Evolutionary conservation across 1,140 invertebrate genomes (phyloP), one percentile per base, ranked within the genome.

Genomic region (Chironomus striatipennis): DNA sequence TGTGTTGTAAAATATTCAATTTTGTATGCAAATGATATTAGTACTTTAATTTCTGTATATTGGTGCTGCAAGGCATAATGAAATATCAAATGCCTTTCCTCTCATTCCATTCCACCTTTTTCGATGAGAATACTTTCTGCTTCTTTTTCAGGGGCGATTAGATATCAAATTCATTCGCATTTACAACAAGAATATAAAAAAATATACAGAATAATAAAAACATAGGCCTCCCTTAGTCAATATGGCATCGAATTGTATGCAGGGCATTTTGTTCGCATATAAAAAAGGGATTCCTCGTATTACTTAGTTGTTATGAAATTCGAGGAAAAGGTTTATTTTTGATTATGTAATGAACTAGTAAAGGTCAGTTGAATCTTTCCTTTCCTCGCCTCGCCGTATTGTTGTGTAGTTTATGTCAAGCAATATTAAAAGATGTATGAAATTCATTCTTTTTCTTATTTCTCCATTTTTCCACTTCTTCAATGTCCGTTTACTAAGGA

Each of bases 1-100:
- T 57, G 47, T 57, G 47, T 57, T 57, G 47, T 57, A 57, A 57
- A 57, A 57, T 57, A 57, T 57, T 57, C 47, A 57, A 57, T 57
- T 57, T 57, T 10, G 47, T 57, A 57, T 57, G 47, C 47, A 57
- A 57, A 57, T 57, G 8, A 57, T 57, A 57, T 57, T 57, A 57
- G 47, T 57, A n/a, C 47, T 57, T 57, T 57, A 57, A 57, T 57
- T 57, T 57, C 47, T 57, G 24, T 34, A 57, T 57, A 57, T 57
- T 57, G 47, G n/a, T n/a, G 47, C 47, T 57, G 47, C 12, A 57
- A n/a, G 47, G 12, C 47, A 57, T 57, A 57, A 12, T n/a, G 12
- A 57, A 57, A 57, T 57, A n/a, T 15, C 47, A 34, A 34, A 34
- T 57, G 12, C 47, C 47, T 57, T 15, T 57, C 47, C 5, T n/a